A percentile compares a stretch with the other conserved stretches of the same genome.
Conservation (phyloP, 2,888 invertebrate species). For the Epistrophe eligans region DNA sequence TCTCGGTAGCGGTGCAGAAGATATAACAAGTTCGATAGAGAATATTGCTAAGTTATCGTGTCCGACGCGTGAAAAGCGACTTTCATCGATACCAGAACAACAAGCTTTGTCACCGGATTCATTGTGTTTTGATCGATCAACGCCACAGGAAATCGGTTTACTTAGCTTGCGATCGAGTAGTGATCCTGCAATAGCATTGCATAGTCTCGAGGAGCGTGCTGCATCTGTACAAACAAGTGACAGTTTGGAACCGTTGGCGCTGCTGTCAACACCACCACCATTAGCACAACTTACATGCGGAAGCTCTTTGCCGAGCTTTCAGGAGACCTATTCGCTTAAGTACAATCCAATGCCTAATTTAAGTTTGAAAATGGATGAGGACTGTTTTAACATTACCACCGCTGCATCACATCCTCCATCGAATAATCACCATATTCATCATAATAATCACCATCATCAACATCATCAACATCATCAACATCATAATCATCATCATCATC, state of each 20-base stretch:
- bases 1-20: slow-evolving; percentile 80
- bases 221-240: slow-evolving; percentile 54
- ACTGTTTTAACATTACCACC: slow-evolving; percentile 89
- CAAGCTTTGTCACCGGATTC: slow-evolving; percentile 78
- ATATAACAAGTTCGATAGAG: slow-evolving; percentile 80
- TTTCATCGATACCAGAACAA: slow-evolving; percentile 82
- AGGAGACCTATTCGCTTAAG: slow-evolving; percentile 93
- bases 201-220: slow-evolving; percentile 78
- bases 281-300: slow-evolving; percentile 82
- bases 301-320: slow-evolving; percentile 92
- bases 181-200: slow-evolving; percentile 83
- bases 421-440: slow-evolving; percentile 45
- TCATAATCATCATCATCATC: slow-evolving; percentile 36
- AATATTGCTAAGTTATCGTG: slow-evolving; percentile 81
- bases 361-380: slow-evolving; percentile 94
- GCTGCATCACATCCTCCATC: slow-evolving; percentile 78
- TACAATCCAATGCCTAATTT: slow-evolving; percentile 87
- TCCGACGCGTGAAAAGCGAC: slow-evolving; percentile 80
- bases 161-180: slow-evolving; percentile 83
- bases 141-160: slow-evolving; percentile 80
- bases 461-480: slow-evolving; percentile 56
- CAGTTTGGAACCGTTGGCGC: slow-evolving; percentile 58
- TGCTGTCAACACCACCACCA: slow-evolving; percentile 77
- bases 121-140: slow-evolving; percentile 80
- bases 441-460: slow-evolving; percentile 62